Evolutionary conservation across 2,113 vertebrate species (phyloP).

Genomic region (Apodemus speciosus): DNA sequence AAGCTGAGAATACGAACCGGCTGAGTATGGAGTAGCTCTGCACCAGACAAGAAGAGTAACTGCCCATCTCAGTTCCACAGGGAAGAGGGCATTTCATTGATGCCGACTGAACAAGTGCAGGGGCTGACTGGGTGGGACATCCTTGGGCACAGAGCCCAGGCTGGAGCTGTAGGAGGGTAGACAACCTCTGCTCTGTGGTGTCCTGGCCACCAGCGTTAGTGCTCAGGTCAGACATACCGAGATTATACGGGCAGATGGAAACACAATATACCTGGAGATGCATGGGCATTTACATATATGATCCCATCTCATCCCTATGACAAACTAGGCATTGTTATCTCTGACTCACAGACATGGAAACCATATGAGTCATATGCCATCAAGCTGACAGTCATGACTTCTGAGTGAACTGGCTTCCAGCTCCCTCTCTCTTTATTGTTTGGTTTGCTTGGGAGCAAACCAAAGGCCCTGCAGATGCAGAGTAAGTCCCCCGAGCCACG

Average conservation of each 20-base stretch:
- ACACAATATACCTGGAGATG: background rate
- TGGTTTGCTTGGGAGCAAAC: background rate
- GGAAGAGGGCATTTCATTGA: background rate
- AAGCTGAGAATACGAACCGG: background rate
- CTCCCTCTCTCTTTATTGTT: background rate
- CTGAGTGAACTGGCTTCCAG: background rate
- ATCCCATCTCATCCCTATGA: background rate
- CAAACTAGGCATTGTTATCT: background rate
- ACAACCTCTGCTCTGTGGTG: fast-evolving
- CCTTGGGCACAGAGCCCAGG: too few species aligned
- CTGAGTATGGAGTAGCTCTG: fast-evolving
- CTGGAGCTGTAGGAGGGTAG: background rate
- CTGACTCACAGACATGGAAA: background rate
- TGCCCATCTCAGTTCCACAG: background rate
- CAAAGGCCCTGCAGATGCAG: background rate
- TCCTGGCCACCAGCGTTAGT: background rate
- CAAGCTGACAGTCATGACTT: background rate
- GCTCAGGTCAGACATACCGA: background rate
- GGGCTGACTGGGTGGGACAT: background rate
- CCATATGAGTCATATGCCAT: background rate
- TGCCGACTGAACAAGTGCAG: fast-evolving
- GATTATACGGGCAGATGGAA: background rate
- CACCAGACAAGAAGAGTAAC: background rate
- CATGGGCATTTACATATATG: too few species aligned
- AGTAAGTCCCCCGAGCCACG: background rate